Conservation (phyloP, 1,140 invertebrate species). For the Saccostrea echinata region DNA sequence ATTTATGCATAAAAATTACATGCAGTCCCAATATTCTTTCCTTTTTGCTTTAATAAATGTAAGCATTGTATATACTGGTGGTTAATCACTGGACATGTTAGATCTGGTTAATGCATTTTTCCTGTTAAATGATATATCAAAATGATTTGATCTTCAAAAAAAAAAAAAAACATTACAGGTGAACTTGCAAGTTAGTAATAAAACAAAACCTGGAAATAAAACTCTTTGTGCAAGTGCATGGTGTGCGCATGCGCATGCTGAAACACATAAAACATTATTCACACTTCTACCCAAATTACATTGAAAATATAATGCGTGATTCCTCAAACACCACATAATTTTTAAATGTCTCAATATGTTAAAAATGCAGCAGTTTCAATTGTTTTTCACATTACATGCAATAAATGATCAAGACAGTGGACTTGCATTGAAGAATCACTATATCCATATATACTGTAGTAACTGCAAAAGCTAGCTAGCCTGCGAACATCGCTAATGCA, state of each 20-base stretch:
- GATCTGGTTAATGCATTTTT: slow-evolving; percentile 10
- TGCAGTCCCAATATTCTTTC: not conserved
- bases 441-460: not conserved
- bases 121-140: not conserved
- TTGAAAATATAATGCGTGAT: not conserved
- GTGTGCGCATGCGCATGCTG: slow-evolving; percentile 31
- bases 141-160: too few species aligned
- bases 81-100: slow-evolving; percentile 37
- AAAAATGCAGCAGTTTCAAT: too few species aligned
- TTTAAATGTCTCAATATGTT: not conserved
- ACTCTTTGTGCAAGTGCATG: slow-evolving; percentile 32
- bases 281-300: not conserved
- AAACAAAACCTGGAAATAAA: not conserved
- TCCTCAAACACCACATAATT: not conserved
- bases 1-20: not conserved
- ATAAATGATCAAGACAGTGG: not conserved
- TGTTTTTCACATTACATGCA: too few species aligned
- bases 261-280: not conserved
- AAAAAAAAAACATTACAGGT: not conserved
- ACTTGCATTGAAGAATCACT: slow-evolving; percentile 3
- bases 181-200: slow-evolving; percentile 29
- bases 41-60: too few species aligned
- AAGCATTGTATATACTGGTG: not conserved
- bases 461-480: slow-evolving; percentile 21
- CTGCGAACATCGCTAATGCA: slow-evolving; percentile 29